A percentile compares a stretch with the other conserved stretches of the same genome.
Conservation (phyloP, 2,113 vertebrate genomes). For the Cyphomyrus plagiostoma region DNA sequence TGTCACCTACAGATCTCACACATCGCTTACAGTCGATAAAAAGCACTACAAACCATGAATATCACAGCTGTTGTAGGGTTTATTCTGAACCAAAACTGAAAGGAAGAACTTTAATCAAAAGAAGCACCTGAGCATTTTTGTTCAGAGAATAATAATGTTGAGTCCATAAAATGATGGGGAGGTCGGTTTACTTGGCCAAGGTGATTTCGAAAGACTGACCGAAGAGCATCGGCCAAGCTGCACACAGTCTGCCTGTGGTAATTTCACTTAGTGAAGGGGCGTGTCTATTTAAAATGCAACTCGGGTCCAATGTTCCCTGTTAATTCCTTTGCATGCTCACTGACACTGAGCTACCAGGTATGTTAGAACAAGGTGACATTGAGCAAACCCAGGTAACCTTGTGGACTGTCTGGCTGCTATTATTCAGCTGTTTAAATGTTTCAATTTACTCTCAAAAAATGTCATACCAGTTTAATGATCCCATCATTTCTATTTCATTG, state of each 20-base stretch:
- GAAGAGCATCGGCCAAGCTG: not conserved
- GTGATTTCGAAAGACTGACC: not conserved
- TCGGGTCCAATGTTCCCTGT: not conserved
- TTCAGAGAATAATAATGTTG: not conserved
- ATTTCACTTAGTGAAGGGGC: not conserved
- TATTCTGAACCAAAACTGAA: not conserved
- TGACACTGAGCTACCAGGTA: not conserved
- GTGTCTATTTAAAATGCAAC: not conserved
- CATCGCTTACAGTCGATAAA: not conserved
- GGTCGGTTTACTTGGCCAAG: not conserved
- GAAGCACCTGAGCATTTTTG: not conserved
- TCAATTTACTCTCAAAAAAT: not conserved
- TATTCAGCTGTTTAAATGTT: not conserved
- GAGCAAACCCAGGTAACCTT: not conserved
- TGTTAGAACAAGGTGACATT: conserved; percentile 20
- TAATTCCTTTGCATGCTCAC: not conserved
- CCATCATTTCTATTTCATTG: not conserved
- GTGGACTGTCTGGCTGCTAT: not conserved
- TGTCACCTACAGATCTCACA: not conserved
- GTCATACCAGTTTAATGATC: not conserved
- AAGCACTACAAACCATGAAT: not conserved
- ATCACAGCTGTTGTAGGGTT: not conserved
- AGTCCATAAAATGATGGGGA: not conserved
- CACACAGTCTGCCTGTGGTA: not conserved
- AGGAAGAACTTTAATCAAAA: not conserved